These are phyloP conservation scores for Palythoa heliodiscus DNA, from an alignment of 92 coral and sea anemone genomes.

Conservation along the genomic window DNA sequence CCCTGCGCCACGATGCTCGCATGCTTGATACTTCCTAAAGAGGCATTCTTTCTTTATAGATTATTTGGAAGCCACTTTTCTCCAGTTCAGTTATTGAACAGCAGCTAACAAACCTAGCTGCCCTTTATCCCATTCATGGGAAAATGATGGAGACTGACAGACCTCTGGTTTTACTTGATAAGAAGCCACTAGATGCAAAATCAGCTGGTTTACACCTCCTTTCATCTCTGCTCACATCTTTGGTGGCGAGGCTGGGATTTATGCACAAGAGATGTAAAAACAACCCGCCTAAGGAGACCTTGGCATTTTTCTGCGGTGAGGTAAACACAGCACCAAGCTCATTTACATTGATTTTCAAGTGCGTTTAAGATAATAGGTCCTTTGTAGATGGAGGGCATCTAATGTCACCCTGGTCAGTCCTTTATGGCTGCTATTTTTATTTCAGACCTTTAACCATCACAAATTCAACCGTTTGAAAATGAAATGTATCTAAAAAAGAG, in stretches of 20 bases:
- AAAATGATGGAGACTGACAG: neutral
- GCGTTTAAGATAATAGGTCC: no score
- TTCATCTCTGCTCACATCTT: constrained; percentile 40
- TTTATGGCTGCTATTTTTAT: no score
- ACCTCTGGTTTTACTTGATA: constrained; percentile 19
- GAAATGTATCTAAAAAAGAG: no score
- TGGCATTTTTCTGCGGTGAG: constrained; percentile 51
- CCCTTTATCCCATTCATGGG: constrained; percentile 20
- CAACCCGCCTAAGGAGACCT: constrained; percentile 51
- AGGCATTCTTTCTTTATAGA: neutral
- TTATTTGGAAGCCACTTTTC: constrained; percentile 52
- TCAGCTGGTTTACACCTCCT: constrained; percentile 49
- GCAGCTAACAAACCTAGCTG: constrained; percentile 36
- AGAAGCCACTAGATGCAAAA: constrained; percentile 44
- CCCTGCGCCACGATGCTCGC: no score
- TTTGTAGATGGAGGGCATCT: no score
- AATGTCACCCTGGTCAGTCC: no score
- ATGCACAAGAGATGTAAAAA: constrained; percentile 50
- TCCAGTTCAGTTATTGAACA: constrained; percentile 47
- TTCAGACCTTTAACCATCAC: no score
- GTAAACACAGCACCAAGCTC: constrained; percentile 9
- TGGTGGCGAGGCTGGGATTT: constrained; percentile 40
- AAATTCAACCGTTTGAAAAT: no score
- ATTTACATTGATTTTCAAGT: neutral
- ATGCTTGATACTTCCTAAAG: no score